Base-by-base conservation (phyloP, 2,888 invertebrate species). In the Thumatha senex region DNA sequence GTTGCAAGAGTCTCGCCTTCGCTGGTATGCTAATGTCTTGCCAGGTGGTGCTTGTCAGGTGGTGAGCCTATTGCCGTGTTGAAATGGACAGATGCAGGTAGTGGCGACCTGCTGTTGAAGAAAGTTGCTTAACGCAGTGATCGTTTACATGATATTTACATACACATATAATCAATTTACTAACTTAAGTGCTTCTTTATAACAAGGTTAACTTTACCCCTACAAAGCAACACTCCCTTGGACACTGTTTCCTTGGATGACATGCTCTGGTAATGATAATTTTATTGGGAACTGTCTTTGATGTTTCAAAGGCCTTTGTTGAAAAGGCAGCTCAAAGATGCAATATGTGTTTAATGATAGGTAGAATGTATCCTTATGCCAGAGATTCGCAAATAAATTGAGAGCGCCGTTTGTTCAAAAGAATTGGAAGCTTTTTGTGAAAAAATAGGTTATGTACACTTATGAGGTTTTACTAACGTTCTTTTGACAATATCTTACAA, bases 241-340 rank as follows among this genome's bases (percentile, higher is more conserved):
- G 18, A 24, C 18, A 24, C n/a, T n/a, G 18, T 45, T 30, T 41
- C 38, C 40, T 46, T 33, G 30, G 39, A 38, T 34, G 33, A 58
- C 48, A 57, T 56, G 40, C 48, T 42, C 31, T 35, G 31, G 31
- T 63, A 64, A 67, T 61, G 55, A 69, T 63, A 65, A 67, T 65
- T 69, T 67, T 63, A 69, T 69, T 67, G 67, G 61, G 44, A 24
- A 24, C 44, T 49, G 43, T 42, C 68, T 67, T 64, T 63, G 67
- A 65, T 61, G 55, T 62, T 11, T 29, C 34, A n/a, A 46, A 53
- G 45, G 48, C 48, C 48, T 48, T 47, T 40, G 30, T 40, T 45
- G 45, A 48, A 48, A 53, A 40, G 48, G 24, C 33, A 48, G 33
- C 33, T 54, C 52, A 55, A 50, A 47, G 58, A 54, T 55, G 51